phyloP scores from a whole-genome alignment of 2,113 vertebrate species.

The Poeciliopsis occidentalis region DNA sequence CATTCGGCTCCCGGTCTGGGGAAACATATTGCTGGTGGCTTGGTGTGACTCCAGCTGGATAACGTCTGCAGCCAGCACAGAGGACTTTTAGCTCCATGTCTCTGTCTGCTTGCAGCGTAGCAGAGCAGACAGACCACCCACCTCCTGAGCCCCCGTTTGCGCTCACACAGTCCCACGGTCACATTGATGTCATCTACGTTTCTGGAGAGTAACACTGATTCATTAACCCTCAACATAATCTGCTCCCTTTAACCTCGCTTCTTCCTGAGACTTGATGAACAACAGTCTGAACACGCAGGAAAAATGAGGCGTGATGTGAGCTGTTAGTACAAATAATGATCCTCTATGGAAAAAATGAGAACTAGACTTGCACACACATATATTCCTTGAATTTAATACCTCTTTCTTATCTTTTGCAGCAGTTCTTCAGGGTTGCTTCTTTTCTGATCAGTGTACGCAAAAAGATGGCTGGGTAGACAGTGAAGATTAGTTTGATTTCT shows the following conservation, averaged over 20 bases:
- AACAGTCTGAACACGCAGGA: background rate
- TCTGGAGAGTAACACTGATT: background rate
- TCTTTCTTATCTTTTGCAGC: background rate
- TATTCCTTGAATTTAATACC: background rate
- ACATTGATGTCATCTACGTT: background rate
- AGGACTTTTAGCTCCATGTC: slow-evolving; percentile 38
- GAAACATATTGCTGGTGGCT: slow-evolving; percentile 52
- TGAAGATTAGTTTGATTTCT: too few relatives aligned
- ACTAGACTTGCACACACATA: background rate
- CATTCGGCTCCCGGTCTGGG: slow-evolving; percentile 32
- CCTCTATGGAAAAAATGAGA: background rate
- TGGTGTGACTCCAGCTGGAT: slow-evolving; percentile 54
- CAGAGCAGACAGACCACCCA: slow-evolving; percentile 58
- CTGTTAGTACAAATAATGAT: background rate
- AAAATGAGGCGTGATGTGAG: background rate
- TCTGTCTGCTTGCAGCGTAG: slow-evolving; percentile 24
- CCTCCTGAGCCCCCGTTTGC: slow-evolving; percentile 4
- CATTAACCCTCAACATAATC: background rate
- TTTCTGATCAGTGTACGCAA: too few relatives aligned
- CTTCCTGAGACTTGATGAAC: slow-evolving; percentile 11
- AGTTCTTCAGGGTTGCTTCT: background rate
- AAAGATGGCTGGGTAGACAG: too few relatives aligned
- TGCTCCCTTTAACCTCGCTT: slow-evolving; percentile 3
- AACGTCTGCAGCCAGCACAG: slow-evolving; percentile 29
- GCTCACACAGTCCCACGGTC: background rate